phyloP scores from a whole-genome alignment of 2,888 invertebrate species.

The Malachius bipustulatus region DNA sequence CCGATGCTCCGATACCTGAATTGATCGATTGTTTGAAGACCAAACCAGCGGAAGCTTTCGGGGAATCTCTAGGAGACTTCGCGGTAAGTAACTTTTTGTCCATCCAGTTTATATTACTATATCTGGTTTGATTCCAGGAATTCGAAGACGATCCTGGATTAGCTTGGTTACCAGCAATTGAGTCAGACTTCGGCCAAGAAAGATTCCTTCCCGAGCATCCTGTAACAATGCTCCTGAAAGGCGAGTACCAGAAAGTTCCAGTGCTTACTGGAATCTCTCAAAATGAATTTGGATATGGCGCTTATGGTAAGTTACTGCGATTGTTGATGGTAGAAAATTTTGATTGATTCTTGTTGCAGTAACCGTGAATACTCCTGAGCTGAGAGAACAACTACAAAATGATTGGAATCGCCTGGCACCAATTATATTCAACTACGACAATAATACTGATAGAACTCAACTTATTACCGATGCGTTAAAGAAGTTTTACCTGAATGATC shows the following conservation, averaged over 20 bases:
- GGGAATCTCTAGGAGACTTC: conserved; percentile 38
- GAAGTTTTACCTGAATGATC: conserved; percentile 36
- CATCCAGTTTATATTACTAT: not conserved
- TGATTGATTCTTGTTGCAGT: too few relatives aligned
- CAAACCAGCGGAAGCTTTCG: conserved; percentile 40
- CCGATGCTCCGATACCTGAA: conserved; percentile 38
- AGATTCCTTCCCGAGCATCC: conserved; percentile 49
- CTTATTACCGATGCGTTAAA: conserved; percentile 40
- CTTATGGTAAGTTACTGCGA: conserved; percentile 50
- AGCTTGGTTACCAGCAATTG: conserved; percentile 49
- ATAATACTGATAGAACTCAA: conserved; percentile 37
- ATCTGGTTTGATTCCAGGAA: conserved; percentile 33
- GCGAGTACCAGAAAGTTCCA: conserved; percentile 47
- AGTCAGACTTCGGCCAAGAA: conserved; percentile 50
- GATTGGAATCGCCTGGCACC: conserved; percentile 50
- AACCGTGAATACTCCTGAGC: too few relatives aligned
- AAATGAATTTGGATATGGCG: conserved; percentile 51
- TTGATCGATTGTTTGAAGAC: conserved; percentile 50
- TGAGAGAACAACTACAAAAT: conserved; percentile 43
- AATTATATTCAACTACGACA: conserved; percentile 47
- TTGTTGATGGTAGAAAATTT: too few relatives aligned
- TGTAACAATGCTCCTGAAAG: conserved; percentile 39
- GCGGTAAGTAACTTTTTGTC: conserved; percentile 31
- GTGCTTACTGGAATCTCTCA: conserved; percentile 50
- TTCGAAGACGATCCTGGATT: conserved; percentile 39